A percentile compares a stretch with the other conserved stretches of the same genome.
These are phyloP conservation scores for Hydriomena furcata DNA, from an alignment of 2,888 invertebrate genomes.

Conservation along the genomic window DNA sequence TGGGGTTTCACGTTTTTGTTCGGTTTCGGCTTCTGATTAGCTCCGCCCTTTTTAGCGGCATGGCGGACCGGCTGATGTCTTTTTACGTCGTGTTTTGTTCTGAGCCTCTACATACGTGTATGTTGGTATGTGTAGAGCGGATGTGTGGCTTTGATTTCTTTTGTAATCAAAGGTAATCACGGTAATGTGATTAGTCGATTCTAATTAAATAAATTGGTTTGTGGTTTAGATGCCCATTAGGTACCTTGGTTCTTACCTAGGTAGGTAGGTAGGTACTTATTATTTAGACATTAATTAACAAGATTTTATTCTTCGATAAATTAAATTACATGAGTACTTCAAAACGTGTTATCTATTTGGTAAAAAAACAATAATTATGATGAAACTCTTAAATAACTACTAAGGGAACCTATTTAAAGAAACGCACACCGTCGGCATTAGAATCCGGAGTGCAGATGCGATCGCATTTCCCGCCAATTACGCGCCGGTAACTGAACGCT, in stretches of 20 bases:
- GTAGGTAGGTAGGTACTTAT: no score
- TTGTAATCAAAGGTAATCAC: conserved; percentile 24
- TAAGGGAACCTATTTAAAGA: no score
- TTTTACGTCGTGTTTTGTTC: conserved; percentile 60
- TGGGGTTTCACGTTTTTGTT: conserved; percentile 41
- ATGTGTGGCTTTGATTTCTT: conserved; percentile 27
- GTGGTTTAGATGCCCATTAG: background rate
- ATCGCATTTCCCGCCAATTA: conserved; percentile 44
- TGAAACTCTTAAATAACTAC: no score
- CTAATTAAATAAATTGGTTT: conserved; percentile 8
- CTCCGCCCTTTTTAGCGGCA: conserved; percentile 74
- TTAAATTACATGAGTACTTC: no score
- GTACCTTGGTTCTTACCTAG: no score
- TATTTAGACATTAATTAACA: no score
- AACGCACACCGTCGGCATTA: background rate
- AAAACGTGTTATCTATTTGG: no score
- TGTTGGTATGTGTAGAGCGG: conserved; percentile 29
- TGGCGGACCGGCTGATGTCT: conserved; percentile 73
- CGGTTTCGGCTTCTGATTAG: conserved; percentile 59
- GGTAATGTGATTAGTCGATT: conserved; percentile 25
- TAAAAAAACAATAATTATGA: no score
- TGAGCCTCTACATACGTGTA: conserved; percentile 34
- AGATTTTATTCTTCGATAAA: no score
- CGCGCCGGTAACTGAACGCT: conserved; percentile 26
- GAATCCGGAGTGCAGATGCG: conserved; percentile 3